Conservation (phyloP, 2,888 invertebrate species). For the Campopleginae sp. region DNA sequence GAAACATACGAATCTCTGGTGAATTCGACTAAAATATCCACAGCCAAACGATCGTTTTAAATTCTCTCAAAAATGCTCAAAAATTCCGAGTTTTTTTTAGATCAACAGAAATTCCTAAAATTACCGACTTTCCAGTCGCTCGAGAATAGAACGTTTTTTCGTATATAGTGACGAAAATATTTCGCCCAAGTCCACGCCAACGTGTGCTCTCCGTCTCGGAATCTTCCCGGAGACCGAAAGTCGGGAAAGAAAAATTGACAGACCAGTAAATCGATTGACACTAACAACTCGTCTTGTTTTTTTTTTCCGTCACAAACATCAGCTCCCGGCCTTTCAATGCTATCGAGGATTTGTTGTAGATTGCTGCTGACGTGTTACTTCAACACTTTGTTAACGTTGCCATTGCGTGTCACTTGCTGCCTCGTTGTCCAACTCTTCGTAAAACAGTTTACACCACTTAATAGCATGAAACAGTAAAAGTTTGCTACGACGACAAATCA, state of each 20-base stretch:
- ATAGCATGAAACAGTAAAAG: constrained; percentile 46
- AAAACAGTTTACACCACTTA: constrained; percentile 14
- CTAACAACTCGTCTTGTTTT: not conserved
- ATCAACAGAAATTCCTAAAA: not conserved
- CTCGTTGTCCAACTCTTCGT: constrained; percentile 17
- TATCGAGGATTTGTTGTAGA: not conserved
- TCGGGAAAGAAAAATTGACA: not conserved
- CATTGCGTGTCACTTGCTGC: constrained; percentile 45
- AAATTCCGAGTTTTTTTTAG: not conserved
- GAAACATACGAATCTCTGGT: not conserved
- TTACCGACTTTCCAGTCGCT: not conserved
- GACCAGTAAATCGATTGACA: not conserved
- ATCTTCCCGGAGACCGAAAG: not conserved
- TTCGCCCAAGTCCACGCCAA: not conserved
- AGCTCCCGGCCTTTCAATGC: not conserved
- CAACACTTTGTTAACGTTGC: constrained; percentile 62
- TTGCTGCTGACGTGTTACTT: constrained; percentile 66
- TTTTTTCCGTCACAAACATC: not conserved
- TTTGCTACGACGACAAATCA: constrained; percentile 72
- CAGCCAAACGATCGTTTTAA: not conserved
- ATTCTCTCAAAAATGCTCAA: not conserved
- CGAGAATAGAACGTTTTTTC: not conserved
- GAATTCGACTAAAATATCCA: not conserved
- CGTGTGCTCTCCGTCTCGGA: not conserved
- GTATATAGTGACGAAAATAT: not conserved